phyloP scores from a whole-genome alignment of 2,113 vertebrate species.

The Erpornis zantholeuca region DNA sequence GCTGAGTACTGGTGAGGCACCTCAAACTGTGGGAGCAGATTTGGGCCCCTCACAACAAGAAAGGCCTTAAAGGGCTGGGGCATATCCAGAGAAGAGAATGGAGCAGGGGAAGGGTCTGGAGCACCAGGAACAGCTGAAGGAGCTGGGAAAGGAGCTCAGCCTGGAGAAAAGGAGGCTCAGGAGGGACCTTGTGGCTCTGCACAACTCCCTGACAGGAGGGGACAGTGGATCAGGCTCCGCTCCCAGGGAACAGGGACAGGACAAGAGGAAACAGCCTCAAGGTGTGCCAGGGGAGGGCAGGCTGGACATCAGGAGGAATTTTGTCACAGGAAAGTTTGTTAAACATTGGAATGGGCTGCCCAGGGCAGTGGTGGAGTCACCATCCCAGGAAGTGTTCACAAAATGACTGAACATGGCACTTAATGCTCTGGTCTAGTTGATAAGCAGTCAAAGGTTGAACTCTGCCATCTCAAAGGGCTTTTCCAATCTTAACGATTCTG shows the following conservation, averaged over 20 bases:
- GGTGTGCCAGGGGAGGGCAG: neutral
- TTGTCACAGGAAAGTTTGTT: neutral
- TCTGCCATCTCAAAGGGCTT: neutral
- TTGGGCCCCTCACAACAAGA: neutral
- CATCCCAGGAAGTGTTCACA: neutral
- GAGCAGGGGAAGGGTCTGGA: neutral
- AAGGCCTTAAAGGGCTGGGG: neutral
- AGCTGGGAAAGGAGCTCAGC: neutral
- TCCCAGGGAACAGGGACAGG: neutral
- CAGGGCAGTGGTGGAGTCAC: neutral
- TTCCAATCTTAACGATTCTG: neutral
- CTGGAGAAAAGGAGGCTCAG: neutral
- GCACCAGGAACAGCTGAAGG: neutral
- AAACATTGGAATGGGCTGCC: neutral
- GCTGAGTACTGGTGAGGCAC: neutral
- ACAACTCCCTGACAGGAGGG: neutral
- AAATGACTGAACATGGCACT: neutral
- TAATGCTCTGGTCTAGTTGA: neutral
- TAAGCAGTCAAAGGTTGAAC: neutral
- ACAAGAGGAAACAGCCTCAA: neutral
- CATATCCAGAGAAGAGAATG: neutral
- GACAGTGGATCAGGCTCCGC: fast-evolving
- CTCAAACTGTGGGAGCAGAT: neutral
- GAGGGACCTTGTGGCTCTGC: neutral
- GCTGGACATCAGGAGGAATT: neutral